These are phyloP conservation scores for Trimorus sp. DNA, from an alignment of 2,888 invertebrate species.

Conservation along the genomic window DNA sequence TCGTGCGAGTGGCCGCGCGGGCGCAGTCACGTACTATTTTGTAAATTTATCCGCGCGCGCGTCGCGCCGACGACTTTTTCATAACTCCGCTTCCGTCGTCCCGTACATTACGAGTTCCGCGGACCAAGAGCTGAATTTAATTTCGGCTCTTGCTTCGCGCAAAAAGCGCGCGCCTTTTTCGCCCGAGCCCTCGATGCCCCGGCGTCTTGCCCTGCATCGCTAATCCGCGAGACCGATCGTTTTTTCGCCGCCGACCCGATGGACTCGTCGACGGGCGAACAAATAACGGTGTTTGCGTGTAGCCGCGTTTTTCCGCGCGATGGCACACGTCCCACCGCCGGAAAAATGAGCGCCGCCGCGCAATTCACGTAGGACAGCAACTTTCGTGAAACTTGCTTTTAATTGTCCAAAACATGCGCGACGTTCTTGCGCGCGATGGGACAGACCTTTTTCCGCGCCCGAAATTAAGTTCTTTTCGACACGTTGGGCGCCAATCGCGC, in stretches of 20 bases:
- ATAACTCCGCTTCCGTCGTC: slow-evolving; percentile 59
- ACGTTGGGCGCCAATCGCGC: neutral
- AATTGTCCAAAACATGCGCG: slow-evolving; percentile 41
- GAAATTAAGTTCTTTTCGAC: neutral
- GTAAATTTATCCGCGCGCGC: slow-evolving; percentile 62
- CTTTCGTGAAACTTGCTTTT: slow-evolving; percentile 54
- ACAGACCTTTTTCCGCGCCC: neutral
- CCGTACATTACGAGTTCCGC: slow-evolving; percentile 59
- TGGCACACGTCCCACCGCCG: slow-evolving; percentile 57
- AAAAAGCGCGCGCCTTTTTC: slow-evolving; percentile 62
- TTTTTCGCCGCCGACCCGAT: slow-evolving; percentile 34
- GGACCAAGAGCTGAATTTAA: slow-evolving; percentile 62
- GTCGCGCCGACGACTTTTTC: slow-evolving; percentile 57
- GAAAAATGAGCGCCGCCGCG: slow-evolving; percentile 41
- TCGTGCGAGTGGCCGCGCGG: too few species aligned
- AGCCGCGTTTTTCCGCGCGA: slow-evolving; percentile 34
- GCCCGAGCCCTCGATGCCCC: slow-evolving; percentile 52
- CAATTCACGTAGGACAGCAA: slow-evolving; percentile 33
- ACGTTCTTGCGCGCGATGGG: neutral
- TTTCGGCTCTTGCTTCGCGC: slow-evolving; percentile 46
- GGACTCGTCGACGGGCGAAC: slow-evolving; percentile 40
- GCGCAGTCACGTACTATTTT: slow-evolving; percentile 59
- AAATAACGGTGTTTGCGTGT: slow-evolving; percentile 57
- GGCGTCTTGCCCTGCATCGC: slow-evolving; percentile 56
- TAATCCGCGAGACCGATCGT: slow-evolving; percentile 48